Percentiles rank a stretch among this genome's conserved stretches.
These are phyloP conservation scores for Aix galericulata DNA, from an alignment of 2,113 vertebrate species.

Conservation along the genomic window DNA sequence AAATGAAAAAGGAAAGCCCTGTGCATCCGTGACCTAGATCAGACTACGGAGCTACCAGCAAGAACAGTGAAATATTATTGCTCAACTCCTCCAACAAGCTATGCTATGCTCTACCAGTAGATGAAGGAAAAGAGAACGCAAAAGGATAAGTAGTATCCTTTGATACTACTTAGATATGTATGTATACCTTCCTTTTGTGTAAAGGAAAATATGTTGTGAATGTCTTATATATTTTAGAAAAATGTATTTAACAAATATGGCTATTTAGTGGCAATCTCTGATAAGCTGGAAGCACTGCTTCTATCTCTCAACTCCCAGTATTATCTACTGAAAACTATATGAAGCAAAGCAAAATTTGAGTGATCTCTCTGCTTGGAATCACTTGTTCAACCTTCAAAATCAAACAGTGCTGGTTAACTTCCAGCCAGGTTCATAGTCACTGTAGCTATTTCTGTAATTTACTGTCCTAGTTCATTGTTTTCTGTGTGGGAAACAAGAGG, in stretches of 20 bases:
- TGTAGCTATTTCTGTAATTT: neutral
- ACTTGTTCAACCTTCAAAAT: neutral
- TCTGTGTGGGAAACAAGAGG: neutral
- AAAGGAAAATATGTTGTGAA: neutral
- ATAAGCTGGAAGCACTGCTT: neutral
- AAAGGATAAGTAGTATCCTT: neutral
- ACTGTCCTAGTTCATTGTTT: neutral
- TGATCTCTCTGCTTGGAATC: neutral
- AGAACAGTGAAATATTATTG: neutral
- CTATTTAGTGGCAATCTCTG: neutral
- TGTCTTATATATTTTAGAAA: neutral
- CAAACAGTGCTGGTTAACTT: neutral
- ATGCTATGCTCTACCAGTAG: neutral
- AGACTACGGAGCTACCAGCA: neutral
- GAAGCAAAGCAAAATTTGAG: neutral
- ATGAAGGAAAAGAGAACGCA: neutral
- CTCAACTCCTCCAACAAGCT: neutral
- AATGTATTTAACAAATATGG: neutral
- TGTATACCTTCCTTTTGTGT: too few species aligned
- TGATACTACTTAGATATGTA: too few species aligned
- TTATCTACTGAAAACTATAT: neutral
- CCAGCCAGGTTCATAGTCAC: neutral
- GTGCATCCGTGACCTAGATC: constrained; percentile 41
- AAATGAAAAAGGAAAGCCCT: constrained; percentile 19
- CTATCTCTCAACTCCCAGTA: neutral